Percentiles rank a stretch among this genome's conserved stretches.
Evolutionary conservation across 2,113 vertebrate genomes (phyloP).

Genomic region (Tychaedon coryphoeus): DNA sequence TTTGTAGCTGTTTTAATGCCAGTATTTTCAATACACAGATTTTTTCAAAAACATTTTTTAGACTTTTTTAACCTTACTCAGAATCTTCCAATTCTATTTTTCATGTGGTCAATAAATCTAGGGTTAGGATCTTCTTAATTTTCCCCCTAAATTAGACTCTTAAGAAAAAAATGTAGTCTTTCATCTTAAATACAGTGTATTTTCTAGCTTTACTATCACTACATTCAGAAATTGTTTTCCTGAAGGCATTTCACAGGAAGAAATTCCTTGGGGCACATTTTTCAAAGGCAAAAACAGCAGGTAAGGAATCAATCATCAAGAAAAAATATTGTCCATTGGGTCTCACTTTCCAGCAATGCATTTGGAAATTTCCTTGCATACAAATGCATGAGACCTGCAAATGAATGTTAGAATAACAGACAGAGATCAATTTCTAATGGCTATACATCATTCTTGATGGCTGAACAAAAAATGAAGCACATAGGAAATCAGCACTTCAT

Average conservation of each 20-base stretch:
- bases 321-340: background rate
- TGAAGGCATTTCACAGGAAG: background rate
- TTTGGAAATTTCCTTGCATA: background rate
- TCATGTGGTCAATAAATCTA: background rate
- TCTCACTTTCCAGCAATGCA: background rate
- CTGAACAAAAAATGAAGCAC: background rate
- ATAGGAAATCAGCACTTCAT: background rate
- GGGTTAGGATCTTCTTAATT: background rate
- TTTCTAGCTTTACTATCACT: background rate
- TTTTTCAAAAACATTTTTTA: background rate
- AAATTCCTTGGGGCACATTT: background rate
- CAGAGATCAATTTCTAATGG: background rate
- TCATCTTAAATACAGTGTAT: background rate
- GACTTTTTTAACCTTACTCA: background rate
- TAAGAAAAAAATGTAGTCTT: background rate
- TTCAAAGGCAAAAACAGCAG: background rate
- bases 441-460: background rate
- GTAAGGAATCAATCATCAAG: background rate
- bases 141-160: background rate
- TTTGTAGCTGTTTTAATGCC: background rate
- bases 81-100: background rate
- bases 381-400: background rate
- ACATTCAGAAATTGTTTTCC: background rate
- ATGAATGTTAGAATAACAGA: background rate
- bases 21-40: background rate